phyloP scores from a whole-genome alignment of 35 echinoderm and acorn worm genomes.

The Heliocidaris erythrogramma region DNA sequence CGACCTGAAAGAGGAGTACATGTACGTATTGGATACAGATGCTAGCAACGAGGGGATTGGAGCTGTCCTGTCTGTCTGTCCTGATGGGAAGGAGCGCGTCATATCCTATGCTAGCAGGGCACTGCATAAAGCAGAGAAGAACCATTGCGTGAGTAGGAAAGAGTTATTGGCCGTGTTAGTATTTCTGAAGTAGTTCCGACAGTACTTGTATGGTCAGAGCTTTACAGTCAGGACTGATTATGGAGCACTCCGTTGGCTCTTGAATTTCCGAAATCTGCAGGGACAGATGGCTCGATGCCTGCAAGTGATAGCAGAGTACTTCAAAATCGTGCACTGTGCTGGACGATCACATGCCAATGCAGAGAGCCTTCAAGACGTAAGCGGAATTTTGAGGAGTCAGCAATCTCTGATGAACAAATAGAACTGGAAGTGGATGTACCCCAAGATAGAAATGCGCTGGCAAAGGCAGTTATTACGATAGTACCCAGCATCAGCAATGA shows the following conservation, averaged over 20 bases:
- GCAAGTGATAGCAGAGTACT: not conserved
- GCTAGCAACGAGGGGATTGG: constrained; percentile 52
- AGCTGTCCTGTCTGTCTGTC: constrained; percentile 58
- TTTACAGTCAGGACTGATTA: constrained; percentile 56
- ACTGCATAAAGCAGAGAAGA: constrained; percentile 24
- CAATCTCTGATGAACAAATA: too few species aligned
- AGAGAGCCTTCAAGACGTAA: constrained; percentile 31
- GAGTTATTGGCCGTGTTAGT: constrained; percentile 43
- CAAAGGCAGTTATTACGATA: not conserved
- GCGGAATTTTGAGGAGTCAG: not conserved
- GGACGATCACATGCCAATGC: constrained; percentile 42
- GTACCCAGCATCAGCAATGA: constrained; percentile 48
- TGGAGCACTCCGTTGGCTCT: constrained; percentile 53
- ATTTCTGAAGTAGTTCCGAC: constrained; percentile 50
- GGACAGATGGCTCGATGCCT: constrained; percentile 62
- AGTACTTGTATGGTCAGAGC: constrained; percentile 59
- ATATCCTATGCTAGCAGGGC: constrained; percentile 52
- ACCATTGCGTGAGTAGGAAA: constrained; percentile 53
- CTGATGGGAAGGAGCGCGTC: constrained; percentile 60
- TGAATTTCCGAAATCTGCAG: constrained; percentile 40
- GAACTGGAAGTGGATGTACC: not conserved
- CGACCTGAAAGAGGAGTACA: not conserved
- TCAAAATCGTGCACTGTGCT: not conserved
- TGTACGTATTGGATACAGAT: constrained; percentile 68
- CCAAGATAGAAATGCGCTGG: too few species aligned